These are phyloP conservation scores for Coracopsis vasa DNA, from an alignment of 2,113 vertebrate species.

Conservation along the genomic window DNA sequence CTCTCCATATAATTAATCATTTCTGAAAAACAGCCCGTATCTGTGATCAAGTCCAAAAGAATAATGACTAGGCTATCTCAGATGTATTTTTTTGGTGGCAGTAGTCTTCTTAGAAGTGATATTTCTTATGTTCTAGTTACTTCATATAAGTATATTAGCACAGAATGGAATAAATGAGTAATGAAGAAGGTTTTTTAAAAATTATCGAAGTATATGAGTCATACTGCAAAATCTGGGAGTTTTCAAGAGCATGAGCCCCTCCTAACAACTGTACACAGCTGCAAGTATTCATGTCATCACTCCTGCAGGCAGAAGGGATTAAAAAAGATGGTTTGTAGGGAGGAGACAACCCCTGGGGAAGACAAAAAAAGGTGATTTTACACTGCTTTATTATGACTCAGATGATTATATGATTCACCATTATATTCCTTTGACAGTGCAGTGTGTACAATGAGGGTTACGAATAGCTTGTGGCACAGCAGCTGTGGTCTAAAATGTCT, in stretches of 20 bases:
- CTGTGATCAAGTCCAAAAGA: neutral
- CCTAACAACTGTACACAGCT: neutral
- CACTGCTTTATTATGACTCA: neutral
- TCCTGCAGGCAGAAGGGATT: neutral
- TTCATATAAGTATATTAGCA: neutral
- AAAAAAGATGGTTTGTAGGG: neutral
- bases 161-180: neutral
- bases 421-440: neutral
- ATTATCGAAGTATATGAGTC: neutral
- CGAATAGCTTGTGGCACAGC: neutral
- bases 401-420: neutral
- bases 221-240: neutral
- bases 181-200: neutral
- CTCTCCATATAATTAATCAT: neutral
- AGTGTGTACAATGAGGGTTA: neutral
- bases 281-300: neutral
- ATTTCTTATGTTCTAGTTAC: neutral
- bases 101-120: neutral
- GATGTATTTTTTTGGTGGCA: neutral
- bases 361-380: neutral
- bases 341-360: neutral
- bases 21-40: neutral
- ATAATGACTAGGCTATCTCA: neutral
- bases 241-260: neutral
- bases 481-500: neutral